A percentile compares a stretch with the other conserved stretches of the same genome.
These are phyloP conservation scores for Chiloscyllium punctatum DNA, from an alignment of 2,797 vertebrate genomes.

Conservation along the genomic window DNA sequence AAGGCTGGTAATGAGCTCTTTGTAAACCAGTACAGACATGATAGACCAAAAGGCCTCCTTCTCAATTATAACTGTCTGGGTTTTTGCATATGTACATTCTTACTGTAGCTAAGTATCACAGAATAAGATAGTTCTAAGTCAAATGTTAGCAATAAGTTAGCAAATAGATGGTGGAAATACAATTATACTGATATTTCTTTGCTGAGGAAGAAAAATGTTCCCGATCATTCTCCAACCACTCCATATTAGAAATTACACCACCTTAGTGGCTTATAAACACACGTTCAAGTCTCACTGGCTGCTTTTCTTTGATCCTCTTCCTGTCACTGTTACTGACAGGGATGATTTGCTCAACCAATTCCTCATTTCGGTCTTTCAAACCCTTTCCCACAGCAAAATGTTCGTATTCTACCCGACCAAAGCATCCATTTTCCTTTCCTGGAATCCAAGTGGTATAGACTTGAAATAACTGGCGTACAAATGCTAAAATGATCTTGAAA, in stretches of 20 bases:
- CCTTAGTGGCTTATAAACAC: background rate
- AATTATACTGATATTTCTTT: background rate
- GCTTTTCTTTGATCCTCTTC: background rate
- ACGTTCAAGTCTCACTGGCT: background rate
- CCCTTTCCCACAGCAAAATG: background rate
- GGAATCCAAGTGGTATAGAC: background rate
- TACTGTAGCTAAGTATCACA: background rate
- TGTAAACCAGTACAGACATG: no score
- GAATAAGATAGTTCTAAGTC: background rate
- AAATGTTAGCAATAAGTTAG: background rate
- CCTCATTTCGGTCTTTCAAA: background rate
- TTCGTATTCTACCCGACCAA: background rate
- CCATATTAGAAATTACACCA: background rate
- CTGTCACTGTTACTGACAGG: background rate
- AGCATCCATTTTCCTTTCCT: background rate
- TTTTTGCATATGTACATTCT: background rate
- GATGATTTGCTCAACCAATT: background rate
- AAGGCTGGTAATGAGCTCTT: no score
- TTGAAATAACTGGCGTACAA: background rate
- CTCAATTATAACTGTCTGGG: no score
- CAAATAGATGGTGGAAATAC: background rate
- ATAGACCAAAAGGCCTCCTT: no score
- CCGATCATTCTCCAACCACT: background rate
- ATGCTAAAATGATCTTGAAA: background rate
- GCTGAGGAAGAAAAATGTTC: background rate